These are phyloP conservation scores for Austrolebias charrua DNA, from an alignment of 2,797 vertebrate genomes.

Conservation along the genomic window DNA sequence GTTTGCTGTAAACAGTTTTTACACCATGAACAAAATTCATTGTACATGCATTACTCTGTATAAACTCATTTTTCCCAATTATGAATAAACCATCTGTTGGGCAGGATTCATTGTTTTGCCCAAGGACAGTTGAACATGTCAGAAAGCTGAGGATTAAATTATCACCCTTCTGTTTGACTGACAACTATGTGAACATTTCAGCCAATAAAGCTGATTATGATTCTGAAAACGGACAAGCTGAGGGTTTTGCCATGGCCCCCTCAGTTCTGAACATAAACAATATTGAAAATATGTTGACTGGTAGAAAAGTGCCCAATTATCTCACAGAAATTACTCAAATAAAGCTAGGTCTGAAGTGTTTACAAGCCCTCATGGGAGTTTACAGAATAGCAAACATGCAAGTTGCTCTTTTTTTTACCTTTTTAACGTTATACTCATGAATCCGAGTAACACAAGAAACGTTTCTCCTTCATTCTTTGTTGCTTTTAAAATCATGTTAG, in stretches of 20 bases:
- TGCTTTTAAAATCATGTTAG: too few species aligned
- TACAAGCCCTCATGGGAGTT: neutral
- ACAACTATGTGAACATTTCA: neutral
- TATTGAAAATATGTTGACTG: constrained; percentile 2
- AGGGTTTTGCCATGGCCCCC: neutral
- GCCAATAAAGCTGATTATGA: neutral
- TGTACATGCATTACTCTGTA: neutral
- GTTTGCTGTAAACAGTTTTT: neutral
- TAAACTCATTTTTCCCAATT: too few species aligned
- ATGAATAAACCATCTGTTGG: too few species aligned
- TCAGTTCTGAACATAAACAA: neutral
- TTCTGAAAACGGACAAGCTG: neutral
- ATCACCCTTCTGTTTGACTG: neutral
- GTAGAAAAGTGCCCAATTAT: neutral
- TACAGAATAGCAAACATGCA: too few species aligned
- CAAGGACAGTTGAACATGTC: neutral
- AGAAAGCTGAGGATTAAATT: neutral
- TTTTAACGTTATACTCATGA: too few species aligned
- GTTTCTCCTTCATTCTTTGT: too few species aligned
- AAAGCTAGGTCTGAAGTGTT: neutral
- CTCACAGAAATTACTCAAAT: too few species aligned
- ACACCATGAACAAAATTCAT: neutral
- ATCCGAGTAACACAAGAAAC: too few species aligned
- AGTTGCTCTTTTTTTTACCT: too few species aligned
- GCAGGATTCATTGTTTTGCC: neutral